These are phyloP conservation scores for Hylaeus volcanicus DNA, from an alignment of 1,140 invertebrate species.

Conservation along the genomic window DNA sequence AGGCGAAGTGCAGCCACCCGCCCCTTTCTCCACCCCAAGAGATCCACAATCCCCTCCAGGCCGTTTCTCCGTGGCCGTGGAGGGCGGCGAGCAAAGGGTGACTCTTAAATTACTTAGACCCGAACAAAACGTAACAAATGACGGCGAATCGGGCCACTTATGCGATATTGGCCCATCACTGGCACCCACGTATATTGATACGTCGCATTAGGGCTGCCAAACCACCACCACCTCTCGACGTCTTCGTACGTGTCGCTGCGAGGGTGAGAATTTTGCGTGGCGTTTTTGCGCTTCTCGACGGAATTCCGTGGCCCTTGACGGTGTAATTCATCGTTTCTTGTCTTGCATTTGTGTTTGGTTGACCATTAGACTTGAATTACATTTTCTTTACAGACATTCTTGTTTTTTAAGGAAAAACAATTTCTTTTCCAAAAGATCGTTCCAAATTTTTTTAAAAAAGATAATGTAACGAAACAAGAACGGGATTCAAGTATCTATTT, in stretches of 20 bases:
- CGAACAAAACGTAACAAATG: slow-evolving; percentile 79
- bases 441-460: no score
- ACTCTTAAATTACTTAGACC: slow-evolving; percentile 76
- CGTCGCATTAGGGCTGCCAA: slow-evolving; percentile 64
- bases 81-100: slow-evolving; percentile 51
- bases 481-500: no score
- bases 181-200: slow-evolving; percentile 73
- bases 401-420: no score
- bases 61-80: not conserved
- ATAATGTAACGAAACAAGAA: no score
- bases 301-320: not conserved
- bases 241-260: slow-evolving; percentile 1
- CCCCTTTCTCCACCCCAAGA: not conserved
- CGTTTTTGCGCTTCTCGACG: not conserved
- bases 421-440: no score
- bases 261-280: not conserved
- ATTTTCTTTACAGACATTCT: no score
- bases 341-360: not conserved
- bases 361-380: no score
- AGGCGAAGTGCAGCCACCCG: slow-evolving; percentile 61
- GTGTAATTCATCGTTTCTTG: not conserved
- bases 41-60: slow-evolving; percentile 29
- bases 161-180: slow-evolving; percentile 75
- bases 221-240: slow-evolving; percentile 38
- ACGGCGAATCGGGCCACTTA: slow-evolving; percentile 75